Evolutionary conservation across 2,113 vertebrate genomes (phyloP), one percentile per base, ranked within the genome.

Genomic region (Alces alces): DNA sequence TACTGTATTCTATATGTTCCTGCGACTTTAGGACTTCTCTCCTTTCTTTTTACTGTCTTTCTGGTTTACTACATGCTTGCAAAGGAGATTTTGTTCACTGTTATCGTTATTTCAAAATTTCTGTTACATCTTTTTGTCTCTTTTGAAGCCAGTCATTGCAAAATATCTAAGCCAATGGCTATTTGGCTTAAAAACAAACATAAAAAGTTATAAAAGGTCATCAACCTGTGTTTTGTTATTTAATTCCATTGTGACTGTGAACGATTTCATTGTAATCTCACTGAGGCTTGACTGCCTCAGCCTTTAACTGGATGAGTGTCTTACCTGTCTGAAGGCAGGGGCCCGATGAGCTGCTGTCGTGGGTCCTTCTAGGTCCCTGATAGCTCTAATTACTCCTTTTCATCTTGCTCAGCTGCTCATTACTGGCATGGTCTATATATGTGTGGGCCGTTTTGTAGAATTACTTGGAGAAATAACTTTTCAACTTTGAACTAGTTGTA

Each of bases 181-280:
- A n/a, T 73, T 94, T 94, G 89, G 19, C 45, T 91, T 94, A 82
- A 90, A 93, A 92, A 85, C 14, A 78, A 80, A 87, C 17, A 86
- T 47, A 80, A 94, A 89, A 89, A 73, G n/a, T 89, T 2, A 2
- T 55, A 30, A 39, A 70, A 76, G 12, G 30, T 93, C 13, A 78
- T 64, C 33, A 90, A 1, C 33, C 47, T 93, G 12, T 82, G 36
- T 60, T 94, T 45, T 83, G 8, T 78, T 64, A 7, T 88, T 95
- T 93, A 52, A 79, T 82, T 91, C 78, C 6, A 13, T 2, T 83
- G 50, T 89, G 86, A 66, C 60, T 93, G 43, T 91, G 30, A 43
- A 57, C 3, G 43, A 15, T n/a, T 83, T 91, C 6, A 66, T 80
- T 87, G 95, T 88, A 58, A 30, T 95, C 23, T 93, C 33, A 84